Percentiles rank a stretch among this genome's conserved stretches.
Conservation (phyloP, 1,140 invertebrate genomes). For the Yoshiicerus persimilis region DNA sequence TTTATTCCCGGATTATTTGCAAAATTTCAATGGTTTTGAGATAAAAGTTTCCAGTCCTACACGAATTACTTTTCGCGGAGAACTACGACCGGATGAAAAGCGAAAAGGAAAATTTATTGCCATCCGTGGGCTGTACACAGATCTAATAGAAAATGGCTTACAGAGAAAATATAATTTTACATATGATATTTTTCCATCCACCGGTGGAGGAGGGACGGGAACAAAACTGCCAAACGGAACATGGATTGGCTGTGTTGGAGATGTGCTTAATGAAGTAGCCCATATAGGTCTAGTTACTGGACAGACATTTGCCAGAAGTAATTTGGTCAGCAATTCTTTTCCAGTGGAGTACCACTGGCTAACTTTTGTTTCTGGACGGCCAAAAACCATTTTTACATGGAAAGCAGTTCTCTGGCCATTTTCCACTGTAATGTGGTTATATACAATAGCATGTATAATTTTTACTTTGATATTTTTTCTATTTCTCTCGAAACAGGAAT, state of each 20-base stretch:
- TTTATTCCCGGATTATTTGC: background rate
- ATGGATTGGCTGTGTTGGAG: conserved; percentile 33
- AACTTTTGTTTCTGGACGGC: conserved; percentile 16
- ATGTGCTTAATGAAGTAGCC: background rate
- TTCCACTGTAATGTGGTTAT: conserved; percentile 25
- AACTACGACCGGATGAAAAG: background rate
- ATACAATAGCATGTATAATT: background rate
- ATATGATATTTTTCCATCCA: conserved; percentile 5
- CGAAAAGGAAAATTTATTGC: background rate
- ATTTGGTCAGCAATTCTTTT: background rate
- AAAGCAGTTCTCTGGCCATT: conserved; percentile 34
- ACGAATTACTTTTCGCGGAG: background rate
- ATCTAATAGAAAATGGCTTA: background rate
- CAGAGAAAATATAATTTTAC: background rate
- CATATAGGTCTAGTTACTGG: conserved; percentile 5
- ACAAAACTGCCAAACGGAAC: background rate
- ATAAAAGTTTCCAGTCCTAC: conserved; percentile 21
- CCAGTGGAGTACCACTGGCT: background rate
- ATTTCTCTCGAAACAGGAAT: background rate
- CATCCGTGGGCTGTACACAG: conserved; percentile 12
- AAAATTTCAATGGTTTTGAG: conserved; percentile 12
- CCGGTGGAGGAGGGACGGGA: background rate
- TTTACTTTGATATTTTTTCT: background rate
- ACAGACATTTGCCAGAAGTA: background rate
- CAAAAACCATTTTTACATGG: conserved; percentile 7